Evolutionary conservation across 2,888 invertebrate species (phyloP), one percentile per base, ranked within the genome.

Genomic region (Harpalus rubripes): DNA sequence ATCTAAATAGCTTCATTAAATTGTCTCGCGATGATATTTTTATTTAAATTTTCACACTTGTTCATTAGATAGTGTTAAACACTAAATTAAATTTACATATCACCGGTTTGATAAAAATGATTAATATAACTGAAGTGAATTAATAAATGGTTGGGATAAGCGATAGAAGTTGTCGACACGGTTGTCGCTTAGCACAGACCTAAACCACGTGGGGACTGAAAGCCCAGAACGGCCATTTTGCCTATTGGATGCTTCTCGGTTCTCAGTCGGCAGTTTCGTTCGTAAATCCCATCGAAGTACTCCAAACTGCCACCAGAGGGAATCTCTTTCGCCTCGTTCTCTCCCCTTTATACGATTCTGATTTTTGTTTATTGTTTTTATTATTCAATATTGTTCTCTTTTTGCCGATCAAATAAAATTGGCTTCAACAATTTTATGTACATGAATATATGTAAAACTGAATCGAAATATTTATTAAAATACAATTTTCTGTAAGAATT

Each of bases 271-370:
- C 88, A 89, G 88, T 89, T 90, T 90, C 89, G 78, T 89, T 89
- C 89, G 89, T 89, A 90, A 91, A 90, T 90, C 90, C 89, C 89
- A 88, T 88, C 88, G 89, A 90, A 90, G 90, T 90, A 89, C 89
- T 89, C 87, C 88, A 86, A 88, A 89, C 90, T 89, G 88, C 90
- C 89, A 90, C 90, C 90, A 91, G 91, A 90, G 91, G 91, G 91
- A 89, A 56, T 65, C 80, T 41, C 79, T 85, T 59, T 56, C n/a
- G 41, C 74, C 44, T 76, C n/a, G 26, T 59, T 74, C 61, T 63
- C 18, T 22, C 63, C 32, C 26, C 32, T 80, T 63, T 80, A 63
- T 44, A 74, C 41, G 44, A 44, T 74, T 74, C 44, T 44, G 72
- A 74, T 74, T 74, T 74, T 68, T 68, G 68, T 68, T 68, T 68